Conservation (phyloP, 1,140 invertebrate species). For the Pseudobourletiella spinata region DNA sequence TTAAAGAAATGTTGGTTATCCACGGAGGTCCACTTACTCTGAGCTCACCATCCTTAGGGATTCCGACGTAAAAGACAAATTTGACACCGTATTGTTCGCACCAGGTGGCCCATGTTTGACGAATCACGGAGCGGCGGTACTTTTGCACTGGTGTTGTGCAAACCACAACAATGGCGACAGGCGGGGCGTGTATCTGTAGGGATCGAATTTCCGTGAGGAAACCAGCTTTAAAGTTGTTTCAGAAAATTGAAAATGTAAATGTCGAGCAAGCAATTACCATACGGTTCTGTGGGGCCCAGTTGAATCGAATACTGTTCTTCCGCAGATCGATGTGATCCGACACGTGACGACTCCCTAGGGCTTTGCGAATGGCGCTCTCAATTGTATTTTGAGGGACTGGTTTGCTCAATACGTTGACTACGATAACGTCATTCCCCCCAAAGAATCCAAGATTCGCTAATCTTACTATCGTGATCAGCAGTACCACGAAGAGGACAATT, state of each 20-base stretch:
- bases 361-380: background rate
- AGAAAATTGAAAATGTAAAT: background rate
- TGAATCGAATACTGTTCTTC: background rate
- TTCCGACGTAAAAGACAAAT: background rate
- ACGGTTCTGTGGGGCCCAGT: background rate
- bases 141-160: background rate
- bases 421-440: background rate
- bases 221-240: background rate
- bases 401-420: background rate
- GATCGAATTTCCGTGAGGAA: background rate
- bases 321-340: background rate
- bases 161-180: background rate
- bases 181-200: background rate
- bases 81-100: background rate
- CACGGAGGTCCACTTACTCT: background rate
- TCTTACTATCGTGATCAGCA: too few species aligned
- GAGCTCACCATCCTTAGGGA: background rate
- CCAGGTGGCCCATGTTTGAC: background rate
- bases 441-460: too few species aligned
- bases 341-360: background rate
- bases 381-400: background rate
- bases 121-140: background rate
- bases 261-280: background rate
- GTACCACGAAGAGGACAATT: too few species aligned
- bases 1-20: background rate